Evolutionary conservation across 2,113 vertebrate genomes (phyloP).

Genomic region (Etheostoma spectabile): DNA sequence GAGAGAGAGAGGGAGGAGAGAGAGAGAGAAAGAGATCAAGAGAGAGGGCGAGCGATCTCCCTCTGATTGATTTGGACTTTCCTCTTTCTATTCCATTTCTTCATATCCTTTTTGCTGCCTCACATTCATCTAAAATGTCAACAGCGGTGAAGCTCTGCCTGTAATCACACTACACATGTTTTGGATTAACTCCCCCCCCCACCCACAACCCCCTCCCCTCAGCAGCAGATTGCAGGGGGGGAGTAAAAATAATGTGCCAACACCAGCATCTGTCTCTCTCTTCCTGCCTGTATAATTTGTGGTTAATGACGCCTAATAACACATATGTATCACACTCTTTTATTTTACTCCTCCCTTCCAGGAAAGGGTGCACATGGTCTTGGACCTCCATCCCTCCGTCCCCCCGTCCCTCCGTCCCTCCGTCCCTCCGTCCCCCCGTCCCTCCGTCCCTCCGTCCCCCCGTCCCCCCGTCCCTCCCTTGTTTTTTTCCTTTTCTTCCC

Average conservation of each 20-base stretch:
- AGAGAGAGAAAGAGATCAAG: constrained; percentile 22
- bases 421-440: not conserved
- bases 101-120: constrained; percentile 49
- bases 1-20: constrained; percentile 12
- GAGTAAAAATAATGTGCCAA: constrained; percentile 58
- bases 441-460: constrained; percentile 1
- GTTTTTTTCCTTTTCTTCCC: not conserved
- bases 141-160: constrained; percentile 60
- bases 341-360: constrained; percentile 26
- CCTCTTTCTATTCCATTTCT: constrained; percentile 42
- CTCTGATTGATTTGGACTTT: constrained; percentile 45
- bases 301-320: constrained; percentile 81
- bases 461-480: no score
- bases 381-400: not conserved
- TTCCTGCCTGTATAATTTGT: constrained; percentile 78
- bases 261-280: constrained; percentile 75
- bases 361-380: constrained; percentile 50
- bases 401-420: not conserved
- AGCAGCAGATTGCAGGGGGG: constrained; percentile 36
- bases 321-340: constrained; percentile 25
- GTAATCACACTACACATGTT: constrained; percentile 68
- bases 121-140: constrained; percentile 72
- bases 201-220: not conserved
- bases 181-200: constrained; percentile 46
- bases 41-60: constrained; percentile 19